Base-by-base conservation (phyloP, 2,888 invertebrate genomes). In the Micoletzkya japonica region DNA sequence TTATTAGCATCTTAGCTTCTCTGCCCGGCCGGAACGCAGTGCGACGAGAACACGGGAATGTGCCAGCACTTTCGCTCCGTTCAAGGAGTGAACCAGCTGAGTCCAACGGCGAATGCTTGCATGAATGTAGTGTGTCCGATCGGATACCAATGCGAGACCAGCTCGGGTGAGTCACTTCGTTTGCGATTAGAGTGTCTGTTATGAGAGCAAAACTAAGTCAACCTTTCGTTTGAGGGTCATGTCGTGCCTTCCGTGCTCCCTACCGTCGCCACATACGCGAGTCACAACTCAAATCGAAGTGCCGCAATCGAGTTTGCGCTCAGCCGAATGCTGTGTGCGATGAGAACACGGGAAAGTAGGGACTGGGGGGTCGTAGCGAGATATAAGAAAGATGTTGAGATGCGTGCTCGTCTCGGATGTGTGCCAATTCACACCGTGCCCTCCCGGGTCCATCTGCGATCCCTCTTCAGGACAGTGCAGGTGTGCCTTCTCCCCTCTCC, bases 261-360 rank as follows among this genome's bases (percentile, higher is more conserved):
- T 68, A 68, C n/a, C 57, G 68, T 24, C 39, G 68, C n/a, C n/a
- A 30, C 0, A 49, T 58, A 2, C 39, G 68, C 4, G 57, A 68
- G 17, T 68, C 68, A 10, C 68, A 39, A 28, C 32, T 49, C 24
- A 58, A 44, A 4, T 68, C 68, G 3, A 30, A 34, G 30, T 68
- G 68, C 28, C 20, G 49, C n/a, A 68, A 68, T 49, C 26, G 68
- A 20, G 68, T 68, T 2, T 68, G 68, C 49, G 68, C 68, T 6
- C 57, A 68, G 28, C 58, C 68, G 1, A 58, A 68, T 20, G 68
- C 68, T 1, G 68, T 68, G 6, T 68, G 68, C n/a, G 68, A 68
- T 49, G 68, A 68, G 68, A 57, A 49, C 44, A 68, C 68, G 20
- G 68, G 68, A 52, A 52, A 54, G 64, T 66, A 30, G 37, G 64